phyloP scores from a whole-genome alignment of 2,888 invertebrate species.

The Drosophila tanythrix region DNA sequence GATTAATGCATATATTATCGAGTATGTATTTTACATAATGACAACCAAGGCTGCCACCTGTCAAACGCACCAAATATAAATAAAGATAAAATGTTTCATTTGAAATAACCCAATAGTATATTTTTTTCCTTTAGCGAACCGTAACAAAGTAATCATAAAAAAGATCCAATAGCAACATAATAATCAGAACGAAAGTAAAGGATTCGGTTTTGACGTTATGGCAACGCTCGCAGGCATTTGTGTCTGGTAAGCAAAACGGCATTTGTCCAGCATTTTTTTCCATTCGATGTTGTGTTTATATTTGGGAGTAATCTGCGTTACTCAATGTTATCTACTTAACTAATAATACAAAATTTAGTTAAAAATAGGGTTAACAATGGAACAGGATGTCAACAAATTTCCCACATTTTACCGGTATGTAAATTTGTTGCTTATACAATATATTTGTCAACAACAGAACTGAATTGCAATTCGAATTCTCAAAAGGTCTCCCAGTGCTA shows the following conservation, averaged over 20 bases:
- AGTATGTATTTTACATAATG: background rate
- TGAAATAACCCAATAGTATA: background rate
- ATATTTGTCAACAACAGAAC: background rate
- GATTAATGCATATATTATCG: background rate
- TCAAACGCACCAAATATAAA: background rate
- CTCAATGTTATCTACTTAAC: background rate
- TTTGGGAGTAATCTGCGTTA: background rate
- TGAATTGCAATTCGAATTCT: background rate
- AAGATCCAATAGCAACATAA: background rate
- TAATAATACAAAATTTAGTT: background rate
- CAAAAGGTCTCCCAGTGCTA: background rate
- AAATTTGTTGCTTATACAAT: background rate
- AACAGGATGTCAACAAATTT: background rate
- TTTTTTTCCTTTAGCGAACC: background rate
- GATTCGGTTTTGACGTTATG: background rate
- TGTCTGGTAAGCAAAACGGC: background rate
- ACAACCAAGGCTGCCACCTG: background rate
- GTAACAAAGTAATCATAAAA: background rate
- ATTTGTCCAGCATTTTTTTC: background rate
- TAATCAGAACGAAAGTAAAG: background rate
- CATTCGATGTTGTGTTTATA: background rate
- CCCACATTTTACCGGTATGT: constrained; percentile 5
- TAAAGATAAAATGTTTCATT: no score
- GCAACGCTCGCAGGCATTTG: constrained; percentile 3
- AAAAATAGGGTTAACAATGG: background rate